Evolutionary conservation across 2,888 invertebrate genomes (phyloP).

Genomic region (Tridacna crocea): DNA sequence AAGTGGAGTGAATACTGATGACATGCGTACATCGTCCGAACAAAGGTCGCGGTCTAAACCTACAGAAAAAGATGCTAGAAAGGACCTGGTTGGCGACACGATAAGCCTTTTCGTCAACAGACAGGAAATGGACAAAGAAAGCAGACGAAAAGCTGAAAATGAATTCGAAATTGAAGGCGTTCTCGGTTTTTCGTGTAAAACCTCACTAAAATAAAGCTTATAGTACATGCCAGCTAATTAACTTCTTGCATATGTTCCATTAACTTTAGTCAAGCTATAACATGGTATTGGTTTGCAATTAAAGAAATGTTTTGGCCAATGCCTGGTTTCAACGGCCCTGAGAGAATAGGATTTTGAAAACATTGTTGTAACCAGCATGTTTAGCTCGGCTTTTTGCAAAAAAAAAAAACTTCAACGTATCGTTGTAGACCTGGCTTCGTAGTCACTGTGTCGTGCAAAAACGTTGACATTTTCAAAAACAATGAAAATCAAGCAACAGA

Average conservation of each 20-base stretch:
- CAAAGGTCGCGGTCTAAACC: neutral
- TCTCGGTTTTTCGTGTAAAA: conserved; percentile 9
- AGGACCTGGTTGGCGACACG: neutral
- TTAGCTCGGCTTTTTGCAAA: too few species aligned
- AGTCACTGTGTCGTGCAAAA: too few species aligned
- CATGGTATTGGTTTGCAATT: too few species aligned
- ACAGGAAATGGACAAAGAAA: conserved; percentile 1
- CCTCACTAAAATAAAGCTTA: neutral
- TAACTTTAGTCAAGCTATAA: too few species aligned
- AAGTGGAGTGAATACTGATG: too few species aligned
- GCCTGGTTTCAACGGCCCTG: neutral
- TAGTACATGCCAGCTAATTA: neutral
- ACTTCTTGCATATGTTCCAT: neutral
- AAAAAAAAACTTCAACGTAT: too few species aligned
- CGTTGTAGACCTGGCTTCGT: too few species aligned
- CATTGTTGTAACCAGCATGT: too few species aligned
- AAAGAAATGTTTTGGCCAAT: too few species aligned
- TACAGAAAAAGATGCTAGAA: neutral
- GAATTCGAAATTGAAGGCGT: conserved; percentile 16
- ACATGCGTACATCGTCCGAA: neutral
- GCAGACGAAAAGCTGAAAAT: conserved; percentile 7
- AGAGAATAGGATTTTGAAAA: too few species aligned
- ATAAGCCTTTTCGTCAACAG: neutral
- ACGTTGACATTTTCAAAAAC: too few species aligned
- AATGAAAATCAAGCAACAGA: too few species aligned